Base-by-base conservation (phyloP, 2,888 invertebrate species). In the Nymphalis urticae region DNA sequence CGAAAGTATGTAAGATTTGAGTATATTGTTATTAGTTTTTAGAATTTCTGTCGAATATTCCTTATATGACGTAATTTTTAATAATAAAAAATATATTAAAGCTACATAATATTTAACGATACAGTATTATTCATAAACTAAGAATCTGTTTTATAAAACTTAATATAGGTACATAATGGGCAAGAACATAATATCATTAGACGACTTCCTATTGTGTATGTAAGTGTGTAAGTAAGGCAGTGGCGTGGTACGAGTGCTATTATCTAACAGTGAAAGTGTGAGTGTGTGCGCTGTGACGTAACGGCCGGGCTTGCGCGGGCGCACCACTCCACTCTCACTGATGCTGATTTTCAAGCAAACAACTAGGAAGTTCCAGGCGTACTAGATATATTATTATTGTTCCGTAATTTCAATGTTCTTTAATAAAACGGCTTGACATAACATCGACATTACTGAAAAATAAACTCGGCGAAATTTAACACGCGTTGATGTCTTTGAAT, bases 241-340 rank as follows among this genome's bases (percentile, higher is more conserved):
- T 85, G 80, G 86, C 83, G 81, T 82, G 77, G 88, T 86, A 80
- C 71, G 84, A 82, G 80, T 82, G 81, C 79, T 86, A 87, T 92
- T 91, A 92, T 90, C 90, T 91, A 92, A 92, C 86, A 90, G 89
- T 89, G 89, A 89, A 90, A 90, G 90, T 90, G 86, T 87, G 87
- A 84, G 85, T 87, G 88, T 91, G 90, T 90, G 90, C 83, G 88
- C 77, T 78, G 72, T 91, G 91, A 90, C 89, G 91, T 85, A 91
- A 92, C 75, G 71, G 58, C 73, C 77, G 75, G 79, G 76, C 77
- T 79, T 56, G 81, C 80, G 82, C 83, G 76, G 75, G 76, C 74
- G 75, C 74, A 73, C 78, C 32, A n/a, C 36, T 58, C 80, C 86
- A 89, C 89, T 90, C 90, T 90, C 90, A 86, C 91, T 90, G 80